Conservation (phyloP, 2,888 invertebrate genomes). For the Choristoneura rosaceana region DNA sequence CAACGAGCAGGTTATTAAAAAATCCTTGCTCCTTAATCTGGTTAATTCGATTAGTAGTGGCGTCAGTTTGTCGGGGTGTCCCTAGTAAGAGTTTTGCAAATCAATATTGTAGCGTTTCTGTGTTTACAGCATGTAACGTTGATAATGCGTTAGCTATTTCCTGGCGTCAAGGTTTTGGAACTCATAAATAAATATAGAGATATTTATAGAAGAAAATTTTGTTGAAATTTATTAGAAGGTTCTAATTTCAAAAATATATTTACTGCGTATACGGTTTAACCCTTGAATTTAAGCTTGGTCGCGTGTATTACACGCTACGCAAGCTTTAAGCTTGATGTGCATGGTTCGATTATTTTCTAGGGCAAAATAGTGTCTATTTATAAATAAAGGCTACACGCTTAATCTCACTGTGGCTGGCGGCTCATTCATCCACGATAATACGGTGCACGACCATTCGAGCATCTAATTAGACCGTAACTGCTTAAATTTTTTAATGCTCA, state of each 20-base stretch:
- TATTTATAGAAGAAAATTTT: neutral
- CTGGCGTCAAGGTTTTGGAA: conserved; percentile 14
- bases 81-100: conserved; percentile 59
- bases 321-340: conserved; percentile 68
- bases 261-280: conserved; percentile 16
- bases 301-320: conserved; percentile 73
- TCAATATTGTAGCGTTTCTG: conserved; percentile 60
- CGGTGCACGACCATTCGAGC: conserved; percentile 64
- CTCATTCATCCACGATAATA: conserved; percentile 56
- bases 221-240: neutral
- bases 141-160: conserved; percentile 22
- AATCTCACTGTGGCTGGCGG: conserved; percentile 65
- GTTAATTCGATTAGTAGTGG: conserved; percentile 50
- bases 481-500: conserved; percentile 22
- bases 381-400: conserved; percentile 77
- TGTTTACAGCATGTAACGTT: conserved; percentile 50
- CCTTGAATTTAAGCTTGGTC: conserved; percentile 65
- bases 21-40: conserved; percentile 31
- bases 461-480: conserved; percentile 46
- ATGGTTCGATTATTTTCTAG: conserved; percentile 80
- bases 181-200: neutral
- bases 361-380: conserved; percentile 76
- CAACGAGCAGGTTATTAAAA: conserved; percentile 10
- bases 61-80: conserved; percentile 55
- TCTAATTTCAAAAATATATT: neutral